A percentile compares a stretch with the other conserved stretches of the same genome.
phyloP scores from a whole-genome alignment of 2,797 vertebrate genomes.

The Oreortyx pictus region DNA sequence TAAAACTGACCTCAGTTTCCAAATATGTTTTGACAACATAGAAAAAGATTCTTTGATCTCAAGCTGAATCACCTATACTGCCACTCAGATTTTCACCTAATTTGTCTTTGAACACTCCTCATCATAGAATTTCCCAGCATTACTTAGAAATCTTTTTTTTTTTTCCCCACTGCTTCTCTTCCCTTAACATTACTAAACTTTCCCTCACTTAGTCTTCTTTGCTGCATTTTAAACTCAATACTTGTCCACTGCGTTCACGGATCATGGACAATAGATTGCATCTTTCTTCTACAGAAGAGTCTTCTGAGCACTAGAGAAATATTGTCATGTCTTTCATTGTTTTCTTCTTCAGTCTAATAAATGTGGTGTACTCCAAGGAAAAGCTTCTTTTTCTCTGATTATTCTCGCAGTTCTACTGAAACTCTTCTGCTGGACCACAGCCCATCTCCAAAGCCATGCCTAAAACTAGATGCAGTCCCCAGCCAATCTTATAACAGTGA shows the following conservation, averaged over 20 bases:
- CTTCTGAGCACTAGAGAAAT: not conserved
- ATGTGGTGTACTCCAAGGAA: not conserved
- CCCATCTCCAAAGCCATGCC: not conserved
- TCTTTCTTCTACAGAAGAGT: not conserved
- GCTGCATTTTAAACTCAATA: not conserved
- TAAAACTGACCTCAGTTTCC: not conserved
- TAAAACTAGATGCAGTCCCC: not conserved
- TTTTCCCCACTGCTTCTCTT: not conserved
- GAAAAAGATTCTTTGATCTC: not conserved
- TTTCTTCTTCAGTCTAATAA: not conserved
- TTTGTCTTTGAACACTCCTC: not conserved
- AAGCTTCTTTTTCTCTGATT: not conserved
- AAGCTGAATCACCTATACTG: not conserved
- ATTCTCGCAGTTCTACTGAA: not conserved
- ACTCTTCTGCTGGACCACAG: not conserved
- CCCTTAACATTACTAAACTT: not conserved
- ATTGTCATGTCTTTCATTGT: not conserved
- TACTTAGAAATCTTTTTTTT: not conserved
- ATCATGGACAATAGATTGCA: not conserved
- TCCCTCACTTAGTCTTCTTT: not conserved
- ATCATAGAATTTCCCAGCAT: not conserved
- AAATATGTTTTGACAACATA: not conserved
- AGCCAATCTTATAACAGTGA: not conserved
- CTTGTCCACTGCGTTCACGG: not conserved
- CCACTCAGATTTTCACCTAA: not conserved